Base-by-base conservation (phyloP, 2,113 vertebrate genomes). In the Gambusia affinis region DNA sequence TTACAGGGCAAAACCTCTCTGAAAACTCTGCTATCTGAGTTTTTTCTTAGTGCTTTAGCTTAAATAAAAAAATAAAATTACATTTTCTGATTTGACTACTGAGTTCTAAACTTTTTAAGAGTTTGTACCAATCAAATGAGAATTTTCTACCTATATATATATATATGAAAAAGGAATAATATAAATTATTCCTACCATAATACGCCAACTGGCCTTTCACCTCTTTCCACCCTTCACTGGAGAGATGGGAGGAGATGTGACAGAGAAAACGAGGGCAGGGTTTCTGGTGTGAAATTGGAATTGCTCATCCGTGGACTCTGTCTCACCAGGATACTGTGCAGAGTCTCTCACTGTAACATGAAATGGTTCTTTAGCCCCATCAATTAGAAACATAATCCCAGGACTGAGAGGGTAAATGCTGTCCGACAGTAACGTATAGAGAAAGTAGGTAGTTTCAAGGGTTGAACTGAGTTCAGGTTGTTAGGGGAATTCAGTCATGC, bases 251-350 rank as follows among this genome's bases (percentile, higher is more conserved):
- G 64, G 72, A 85, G 70, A 78, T 72, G 24, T 72, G 80, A 83
- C 72, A 67, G 80, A 87, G 82, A 78, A 88, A 86, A 84, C 71
- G 47, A 86, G 79, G 72, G 73, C 87, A 79, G 73, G 70, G 87
- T 86, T 89, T 88, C 88, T 88, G 83, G 76, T 91, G 91, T 91
- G 90, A 92, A 93, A 92, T 93, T 93, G 89, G 87, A 92, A 87
- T 90, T 91, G 86, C 76, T 91, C 91, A 92, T 87, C 91, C 84
- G 71, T 92, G 89, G 60, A 15, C 83, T 80, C 84, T 80, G 79
- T 88, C 87, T 87, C 88, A 72, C 80, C 69, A 64, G 88, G 88
- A 86, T 82, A 83, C 86, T 88, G 86, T 90, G 81, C 81, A 86
- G 82, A 84, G 70, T 54, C 80, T 74, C 78, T 83, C 69, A 72